A percentile compares a stretch with the other conserved stretches of the same genome.
phyloP scores from a whole-genome alignment of 2,888 invertebrate species.

The Lutraria lutraria region DNA sequence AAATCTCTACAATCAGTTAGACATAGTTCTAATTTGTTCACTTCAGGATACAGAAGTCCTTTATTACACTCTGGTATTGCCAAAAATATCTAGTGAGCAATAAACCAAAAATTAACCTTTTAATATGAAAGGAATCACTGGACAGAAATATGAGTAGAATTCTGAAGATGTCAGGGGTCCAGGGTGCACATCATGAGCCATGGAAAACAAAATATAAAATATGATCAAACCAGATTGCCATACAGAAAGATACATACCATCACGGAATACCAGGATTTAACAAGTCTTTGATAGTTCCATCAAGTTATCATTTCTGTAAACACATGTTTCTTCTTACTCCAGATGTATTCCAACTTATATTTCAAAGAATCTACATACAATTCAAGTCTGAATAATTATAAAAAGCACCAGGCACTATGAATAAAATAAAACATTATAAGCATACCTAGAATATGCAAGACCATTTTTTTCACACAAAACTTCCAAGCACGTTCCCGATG shows the following conservation, averaged over 20 bases:
- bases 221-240: not conserved
- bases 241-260: not conserved
- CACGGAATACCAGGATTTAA: not conserved
- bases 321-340: not conserved
- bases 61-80: not conserved
- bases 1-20: too few species aligned
- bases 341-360: not conserved
- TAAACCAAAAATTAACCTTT: not conserved
- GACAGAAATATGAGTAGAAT: not conserved
- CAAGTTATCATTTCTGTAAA: constrained; percentile 3
- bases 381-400: not conserved
- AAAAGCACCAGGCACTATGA: not conserved
- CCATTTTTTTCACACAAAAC: not conserved
- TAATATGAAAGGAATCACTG: not conserved
- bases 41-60: not conserved
- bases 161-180: not conserved
- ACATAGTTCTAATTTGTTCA: not conserved
- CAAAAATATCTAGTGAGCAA: not conserved
- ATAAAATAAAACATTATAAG: not conserved
- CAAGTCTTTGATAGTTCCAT: not conserved
- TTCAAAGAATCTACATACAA: not conserved
- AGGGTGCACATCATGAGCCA: too few species aligned
- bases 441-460: not conserved
- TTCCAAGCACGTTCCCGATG: not conserved
- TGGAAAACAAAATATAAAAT: not conserved